Evolutionary conservation across 2,888 invertebrate species (phyloP).

Genomic region (Eilema griseolum): DNA sequence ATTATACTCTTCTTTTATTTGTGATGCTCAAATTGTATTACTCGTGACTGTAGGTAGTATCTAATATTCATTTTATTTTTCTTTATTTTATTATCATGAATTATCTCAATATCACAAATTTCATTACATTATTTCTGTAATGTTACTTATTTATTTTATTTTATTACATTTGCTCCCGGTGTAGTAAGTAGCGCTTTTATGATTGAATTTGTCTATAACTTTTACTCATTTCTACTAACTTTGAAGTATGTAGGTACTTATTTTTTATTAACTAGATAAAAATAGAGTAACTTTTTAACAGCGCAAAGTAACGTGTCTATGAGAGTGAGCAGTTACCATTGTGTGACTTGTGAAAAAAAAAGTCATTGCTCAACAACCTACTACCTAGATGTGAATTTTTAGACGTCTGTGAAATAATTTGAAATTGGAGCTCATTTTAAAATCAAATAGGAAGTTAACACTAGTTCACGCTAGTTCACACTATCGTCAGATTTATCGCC

Average conservation of each 20-base stretch:
- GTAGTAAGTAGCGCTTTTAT: not conserved
- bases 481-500: not conserved
- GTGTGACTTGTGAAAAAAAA: constrained; percentile 4
- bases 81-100: too few species aligned
- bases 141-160: too few species aligned
- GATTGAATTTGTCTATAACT: not conserved
- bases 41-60: too few species aligned
- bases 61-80: too few species aligned
- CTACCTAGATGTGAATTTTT: not conserved
- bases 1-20: too few species aligned
- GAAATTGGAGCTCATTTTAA: not conserved
- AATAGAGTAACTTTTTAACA: not conserved
- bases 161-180: not conserved
- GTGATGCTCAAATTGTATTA: too few species aligned
- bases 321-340: not conserved
- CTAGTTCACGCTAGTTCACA: too few species aligned
- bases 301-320: not conserved
- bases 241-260: not conserved
- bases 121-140: too few species aligned
- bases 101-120: too few species aligned
- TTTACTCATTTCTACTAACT: not conserved
- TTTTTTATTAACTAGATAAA: constrained; percentile 1
- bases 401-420: not conserved
- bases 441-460: not conserved
- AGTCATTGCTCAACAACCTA: not conserved